A percentile compares a stretch with the other conserved stretches of the same genome.
Conservation (phyloP, 2,113 vertebrate species). For the Morone chrysops region DNA sequence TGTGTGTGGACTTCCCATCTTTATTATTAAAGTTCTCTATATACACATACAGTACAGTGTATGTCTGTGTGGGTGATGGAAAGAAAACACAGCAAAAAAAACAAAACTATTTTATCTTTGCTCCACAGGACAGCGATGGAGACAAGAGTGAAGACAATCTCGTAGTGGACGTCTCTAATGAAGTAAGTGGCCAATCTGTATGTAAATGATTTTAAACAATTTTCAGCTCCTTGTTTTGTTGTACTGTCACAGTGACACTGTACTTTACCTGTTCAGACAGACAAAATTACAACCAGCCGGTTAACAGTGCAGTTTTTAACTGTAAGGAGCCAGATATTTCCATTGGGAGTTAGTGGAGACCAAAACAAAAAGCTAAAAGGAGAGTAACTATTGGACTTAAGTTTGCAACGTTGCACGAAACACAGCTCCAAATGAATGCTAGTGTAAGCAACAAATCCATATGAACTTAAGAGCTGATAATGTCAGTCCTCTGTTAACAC, state of each 20-base stretch:
- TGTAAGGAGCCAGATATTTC: not conserved
- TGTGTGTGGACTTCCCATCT: slow-evolving; percentile 40
- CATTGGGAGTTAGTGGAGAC: not conserved
- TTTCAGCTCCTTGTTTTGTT: not conserved
- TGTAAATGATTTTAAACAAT: slow-evolving; percentile 11
- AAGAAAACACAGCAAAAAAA: not conserved
- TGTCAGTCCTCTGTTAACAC: too few relatives aligned
- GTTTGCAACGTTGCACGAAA: not conserved
- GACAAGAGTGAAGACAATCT: slow-evolving; percentile 83
- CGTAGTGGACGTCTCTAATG: slow-evolving; percentile 81
- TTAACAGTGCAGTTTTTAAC: not conserved
- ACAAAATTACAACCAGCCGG: not conserved
- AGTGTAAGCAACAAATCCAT: not conserved
- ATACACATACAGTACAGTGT: slow-evolving; percentile 2
- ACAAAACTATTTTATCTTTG: not conserved
- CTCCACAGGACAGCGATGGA: slow-evolving; percentile 78
- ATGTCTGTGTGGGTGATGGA: not conserved
- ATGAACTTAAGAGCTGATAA: too few relatives aligned
- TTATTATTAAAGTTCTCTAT: slow-evolving; percentile 47
- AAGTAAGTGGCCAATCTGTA: slow-evolving; percentile 57
- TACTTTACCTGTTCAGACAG: not conserved
- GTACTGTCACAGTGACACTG: not conserved
- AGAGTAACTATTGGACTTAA: not conserved
- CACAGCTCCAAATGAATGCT: not conserved
- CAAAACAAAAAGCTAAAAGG: not conserved